Conservation (phyloP, 2,888 invertebrate genomes). For the Drosophila monieri region DNA sequence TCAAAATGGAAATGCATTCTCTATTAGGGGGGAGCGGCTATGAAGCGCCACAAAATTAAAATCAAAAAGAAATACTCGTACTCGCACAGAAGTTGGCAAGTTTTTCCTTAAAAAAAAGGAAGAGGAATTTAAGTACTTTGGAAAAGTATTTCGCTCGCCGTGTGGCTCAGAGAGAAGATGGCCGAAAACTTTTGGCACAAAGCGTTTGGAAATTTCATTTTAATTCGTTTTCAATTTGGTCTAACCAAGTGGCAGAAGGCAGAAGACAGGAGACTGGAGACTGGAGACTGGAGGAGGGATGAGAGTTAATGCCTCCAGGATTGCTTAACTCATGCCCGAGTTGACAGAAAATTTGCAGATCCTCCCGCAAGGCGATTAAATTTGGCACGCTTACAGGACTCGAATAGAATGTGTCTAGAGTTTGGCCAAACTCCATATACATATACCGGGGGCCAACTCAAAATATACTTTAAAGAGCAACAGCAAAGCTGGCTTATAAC, state of each 20-base stretch:
- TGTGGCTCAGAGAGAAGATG: slow-evolving; percentile 45
- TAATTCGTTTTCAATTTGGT: slow-evolving; percentile 61
- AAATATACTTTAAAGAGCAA: not conserved
- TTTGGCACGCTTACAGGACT: slow-evolving; percentile 10
- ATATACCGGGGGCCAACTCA: no score
- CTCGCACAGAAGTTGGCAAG: slow-evolving; percentile 51
- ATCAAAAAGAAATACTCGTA: slow-evolving; percentile 29
- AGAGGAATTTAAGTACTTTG: slow-evolving; percentile 65
- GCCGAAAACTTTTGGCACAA: slow-evolving; percentile 34
- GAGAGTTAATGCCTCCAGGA: slow-evolving; percentile 31
- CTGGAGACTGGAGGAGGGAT: not conserved
- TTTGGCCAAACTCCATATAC: slow-evolving; percentile 1
- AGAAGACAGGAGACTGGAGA: slow-evolving; percentile 7
- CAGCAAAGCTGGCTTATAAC: no score
- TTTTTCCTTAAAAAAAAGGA: slow-evolving; percentile 42
- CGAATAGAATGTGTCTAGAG: slow-evolving; percentile 4
- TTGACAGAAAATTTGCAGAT: slow-evolving; percentile 30
- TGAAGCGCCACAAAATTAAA: slow-evolving; percentile 26
- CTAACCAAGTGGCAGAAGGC: slow-evolving; percentile 33
- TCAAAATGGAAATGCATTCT: slow-evolving; percentile 73
- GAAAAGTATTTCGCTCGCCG: slow-evolving; percentile 62
- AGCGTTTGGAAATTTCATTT: slow-evolving; percentile 68
- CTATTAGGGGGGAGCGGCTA: not conserved
- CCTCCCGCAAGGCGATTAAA: slow-evolving; percentile 26
- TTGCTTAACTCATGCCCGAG: slow-evolving; percentile 39